phyloP scores from a whole-genome alignment of 64 coral and sea anemone species.

The Actinia equina region DNA sequence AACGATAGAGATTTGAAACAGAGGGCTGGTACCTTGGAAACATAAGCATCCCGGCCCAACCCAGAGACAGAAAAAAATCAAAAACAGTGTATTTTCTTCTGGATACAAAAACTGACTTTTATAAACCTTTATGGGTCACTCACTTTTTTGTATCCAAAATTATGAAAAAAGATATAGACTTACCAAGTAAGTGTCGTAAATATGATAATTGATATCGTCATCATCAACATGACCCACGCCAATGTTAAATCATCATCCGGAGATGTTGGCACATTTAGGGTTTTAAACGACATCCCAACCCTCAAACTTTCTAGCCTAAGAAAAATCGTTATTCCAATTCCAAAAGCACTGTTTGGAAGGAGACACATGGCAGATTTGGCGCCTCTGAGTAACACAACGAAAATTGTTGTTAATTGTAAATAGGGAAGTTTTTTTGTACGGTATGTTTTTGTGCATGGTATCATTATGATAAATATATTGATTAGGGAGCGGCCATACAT shows the following conservation, averaged over 20 bases:
- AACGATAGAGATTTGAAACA: not conserved
- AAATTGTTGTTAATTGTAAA: not conserved
- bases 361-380: conserved; percentile 85
- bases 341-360: conserved; percentile 82
- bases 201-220: conserved; percentile 52
- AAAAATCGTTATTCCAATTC: conserved; percentile 72
- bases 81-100: no score
- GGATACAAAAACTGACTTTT: no score
- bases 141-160: no score
- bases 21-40: not conserved
- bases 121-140: no score
- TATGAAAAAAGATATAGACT: not conserved
- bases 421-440: no score
- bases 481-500: no score
- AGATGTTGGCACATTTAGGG: conserved; percentile 37
- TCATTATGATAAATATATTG: no score
- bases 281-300: conserved; percentile 69
- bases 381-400: conserved; percentile 28
- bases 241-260: conserved; percentile 96
- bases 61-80: no score
- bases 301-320: conserved; percentile 56
- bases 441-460: no score
- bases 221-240: conserved; percentile 70
- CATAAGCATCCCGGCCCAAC: no score
- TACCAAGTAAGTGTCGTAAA: conserved; percentile 79